These are phyloP conservation scores for Spheniscus humboldti DNA, from an alignment of 2,797 vertebrate genomes.

Conservation along the genomic window DNA sequence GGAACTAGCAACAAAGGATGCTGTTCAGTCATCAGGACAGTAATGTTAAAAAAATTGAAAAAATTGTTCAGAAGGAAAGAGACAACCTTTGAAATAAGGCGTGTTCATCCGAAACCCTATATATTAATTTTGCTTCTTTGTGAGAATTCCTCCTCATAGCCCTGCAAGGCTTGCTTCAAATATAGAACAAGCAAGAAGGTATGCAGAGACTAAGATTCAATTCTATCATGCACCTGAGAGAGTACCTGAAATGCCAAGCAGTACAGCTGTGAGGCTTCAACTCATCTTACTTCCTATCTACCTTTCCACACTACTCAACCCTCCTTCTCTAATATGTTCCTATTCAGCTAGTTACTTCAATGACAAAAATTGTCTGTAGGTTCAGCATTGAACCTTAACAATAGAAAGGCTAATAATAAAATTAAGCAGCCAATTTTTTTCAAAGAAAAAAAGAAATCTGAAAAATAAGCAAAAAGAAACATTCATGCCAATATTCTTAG, in stretches of 20 bases:
- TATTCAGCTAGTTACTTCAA: not conserved
- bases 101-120: not conserved
- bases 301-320: not conserved
- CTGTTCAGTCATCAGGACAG: fast-evolving
- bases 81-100: not conserved
- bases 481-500: not conserved
- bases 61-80: not conserved
- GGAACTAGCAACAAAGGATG: not conserved
- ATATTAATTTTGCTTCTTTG: not conserved
- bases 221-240: not conserved
- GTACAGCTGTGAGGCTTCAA: not conserved
- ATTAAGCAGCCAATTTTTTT: not conserved
- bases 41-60: not conserved
- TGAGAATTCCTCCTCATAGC: not conserved
- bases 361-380: not conserved
- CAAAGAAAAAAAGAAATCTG: not conserved
- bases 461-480: not conserved
- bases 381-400: not conserved
- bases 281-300: not conserved
- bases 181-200: not conserved
- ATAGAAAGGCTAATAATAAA: not conserved
- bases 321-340: not conserved
- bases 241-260: not conserved
- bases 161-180: not conserved
- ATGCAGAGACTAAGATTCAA: not conserved